Evolutionary conservation across 2,888 invertebrate species (phyloP).

Genomic region (Amiota minor): DNA sequence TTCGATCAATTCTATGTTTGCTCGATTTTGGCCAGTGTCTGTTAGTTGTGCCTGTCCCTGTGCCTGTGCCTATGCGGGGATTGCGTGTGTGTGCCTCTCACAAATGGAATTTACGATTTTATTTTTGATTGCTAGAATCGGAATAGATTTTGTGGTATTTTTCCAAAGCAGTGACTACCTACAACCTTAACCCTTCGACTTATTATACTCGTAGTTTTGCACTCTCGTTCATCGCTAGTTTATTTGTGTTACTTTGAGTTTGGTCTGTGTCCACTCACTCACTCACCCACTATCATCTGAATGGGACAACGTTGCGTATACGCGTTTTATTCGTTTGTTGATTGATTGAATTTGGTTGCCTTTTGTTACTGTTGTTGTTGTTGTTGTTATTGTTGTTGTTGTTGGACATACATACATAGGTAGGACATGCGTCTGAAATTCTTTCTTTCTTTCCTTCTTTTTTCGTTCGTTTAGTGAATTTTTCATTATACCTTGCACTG

Average conservation of each 20-base stretch:
- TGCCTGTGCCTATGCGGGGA: not conserved
- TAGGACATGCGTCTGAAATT: no score
- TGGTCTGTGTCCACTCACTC: slow-evolving; percentile 19
- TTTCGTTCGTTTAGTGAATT: slow-evolving; percentile 51
- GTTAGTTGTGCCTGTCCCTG: not conserved
- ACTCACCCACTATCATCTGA: no score
- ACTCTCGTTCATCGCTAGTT: slow-evolving; percentile 34
- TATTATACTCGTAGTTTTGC: slow-evolving; percentile 25
- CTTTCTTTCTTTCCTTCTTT: slow-evolving; percentile 34
- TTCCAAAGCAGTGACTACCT: slow-evolving; percentile 54
- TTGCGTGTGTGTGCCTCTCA: slow-evolving; percentile 34
- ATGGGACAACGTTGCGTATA: slow-evolving; percentile 60
- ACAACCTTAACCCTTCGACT: not conserved
- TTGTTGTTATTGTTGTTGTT: not conserved
- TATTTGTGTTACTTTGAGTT: slow-evolving; percentile 62
- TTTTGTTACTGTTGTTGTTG: slow-evolving; percentile 7
- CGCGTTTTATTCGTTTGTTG: slow-evolving; percentile 65
- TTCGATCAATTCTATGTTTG: not conserved
- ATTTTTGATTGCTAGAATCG: slow-evolving; percentile 65
- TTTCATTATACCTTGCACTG: slow-evolving; percentile 37
- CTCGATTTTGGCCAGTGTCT: not conserved
- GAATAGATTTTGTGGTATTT: slow-evolving; percentile 69
- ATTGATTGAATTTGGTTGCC: slow-evolving; percentile 56
- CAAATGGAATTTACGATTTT: slow-evolving; percentile 70
- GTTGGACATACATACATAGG: no score